Percentiles rank a stretch among this genome's conserved stretches.
Conservation (phyloP, 2,888 invertebrate genomes). For the Microctonus brassicae region DNA sequence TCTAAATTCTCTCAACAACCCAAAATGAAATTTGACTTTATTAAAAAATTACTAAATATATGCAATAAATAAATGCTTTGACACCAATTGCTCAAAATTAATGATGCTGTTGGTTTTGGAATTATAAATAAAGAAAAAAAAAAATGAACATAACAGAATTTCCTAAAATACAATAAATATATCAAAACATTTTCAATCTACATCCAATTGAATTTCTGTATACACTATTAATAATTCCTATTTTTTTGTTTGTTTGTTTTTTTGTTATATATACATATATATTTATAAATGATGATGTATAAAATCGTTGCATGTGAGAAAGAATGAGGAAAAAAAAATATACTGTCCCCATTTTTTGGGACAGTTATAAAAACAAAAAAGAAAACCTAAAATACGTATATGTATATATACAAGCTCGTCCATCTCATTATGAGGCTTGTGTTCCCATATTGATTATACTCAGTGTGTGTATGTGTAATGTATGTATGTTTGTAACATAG, state of each 20-base stretch:
- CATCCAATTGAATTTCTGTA: background rate
- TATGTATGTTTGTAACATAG: background rate
- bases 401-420: conserved; percentile 12
- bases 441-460: background rate
- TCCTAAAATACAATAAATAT: no score
- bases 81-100: conserved; percentile 57
- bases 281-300: no score
- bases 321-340: background rate
- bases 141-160: conserved; percentile 38
- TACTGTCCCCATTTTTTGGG: background rate
- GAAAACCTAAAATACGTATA: conserved; percentile 31
- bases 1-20: background rate
- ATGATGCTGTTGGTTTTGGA: conserved; percentile 56
- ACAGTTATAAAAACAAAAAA: conserved; percentile 18
- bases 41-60: background rate
- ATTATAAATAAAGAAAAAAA: conserved; percentile 55
- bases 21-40: background rate
- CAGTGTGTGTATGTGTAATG: background rate
- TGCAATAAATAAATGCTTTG: conserved; percentile 48
- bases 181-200: background rate
- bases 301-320: background rate
- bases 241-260: background rate
- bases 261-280: no score
- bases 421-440: background rate
- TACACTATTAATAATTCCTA: background rate